Evolutionary conservation across 2,888 invertebrate genomes (phyloP).

Genomic region (Tipula helvola): DNA sequence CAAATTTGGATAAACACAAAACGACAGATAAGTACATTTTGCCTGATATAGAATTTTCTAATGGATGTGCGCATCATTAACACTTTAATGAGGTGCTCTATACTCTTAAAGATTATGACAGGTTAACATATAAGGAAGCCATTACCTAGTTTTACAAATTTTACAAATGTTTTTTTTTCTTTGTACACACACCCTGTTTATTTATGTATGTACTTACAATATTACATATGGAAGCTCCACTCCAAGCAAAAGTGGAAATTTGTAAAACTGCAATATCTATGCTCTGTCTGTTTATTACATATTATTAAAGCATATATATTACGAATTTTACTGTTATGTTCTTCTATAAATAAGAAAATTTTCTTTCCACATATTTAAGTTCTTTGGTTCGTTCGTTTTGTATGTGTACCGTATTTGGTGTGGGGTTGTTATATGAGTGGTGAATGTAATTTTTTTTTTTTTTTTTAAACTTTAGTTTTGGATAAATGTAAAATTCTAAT

Average conservation of each 20-base stretch:
- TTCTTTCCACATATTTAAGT: not conserved
- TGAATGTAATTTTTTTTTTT: not conserved
- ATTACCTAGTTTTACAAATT: not conserved
- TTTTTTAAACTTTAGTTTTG: not conserved
- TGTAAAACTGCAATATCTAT: not conserved
- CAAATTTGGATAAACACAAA: not conserved
- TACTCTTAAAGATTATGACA: not conserved
- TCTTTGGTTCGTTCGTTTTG: not conserved
- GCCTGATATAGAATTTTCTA: not conserved
- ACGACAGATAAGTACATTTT: not conserved
- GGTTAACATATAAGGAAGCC: not conserved
- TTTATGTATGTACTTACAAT: not conserved
- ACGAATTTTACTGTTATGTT: not conserved
- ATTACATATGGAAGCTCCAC: not conserved
- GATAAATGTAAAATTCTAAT: not conserved
- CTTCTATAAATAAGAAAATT: not conserved
- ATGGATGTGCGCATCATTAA: not conserved
- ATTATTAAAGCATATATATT: not conserved
- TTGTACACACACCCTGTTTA: not conserved
- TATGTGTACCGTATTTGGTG: not conserved
- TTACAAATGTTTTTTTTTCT: not conserved
- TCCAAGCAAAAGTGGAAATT: not conserved
- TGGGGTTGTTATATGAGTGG: not conserved
- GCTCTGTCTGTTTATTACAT: not conserved
- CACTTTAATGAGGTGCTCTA: not conserved